Evolutionary conservation across 2,888 invertebrate species (phyloP).

Genomic region (Pediacus dermestoides): DNA sequence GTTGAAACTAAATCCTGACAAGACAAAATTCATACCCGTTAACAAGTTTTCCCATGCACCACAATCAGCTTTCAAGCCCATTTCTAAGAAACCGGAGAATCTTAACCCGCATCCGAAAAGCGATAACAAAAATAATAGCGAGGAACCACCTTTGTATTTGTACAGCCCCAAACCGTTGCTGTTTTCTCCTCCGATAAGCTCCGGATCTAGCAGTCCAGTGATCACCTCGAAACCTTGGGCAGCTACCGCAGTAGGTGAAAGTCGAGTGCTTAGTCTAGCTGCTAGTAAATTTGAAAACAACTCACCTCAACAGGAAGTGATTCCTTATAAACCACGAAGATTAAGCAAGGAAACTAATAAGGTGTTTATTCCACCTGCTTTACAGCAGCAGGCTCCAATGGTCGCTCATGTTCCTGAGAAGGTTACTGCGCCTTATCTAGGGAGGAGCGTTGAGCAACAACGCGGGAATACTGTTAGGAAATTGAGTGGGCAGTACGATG

Average conservation of each 20-base stretch:
- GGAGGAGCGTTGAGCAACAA: slow-evolving; percentile 33
- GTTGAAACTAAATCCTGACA: slow-evolving; percentile 37
- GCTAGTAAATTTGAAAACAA: slow-evolving; percentile 55
- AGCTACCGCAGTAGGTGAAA: slow-evolving; percentile 45
- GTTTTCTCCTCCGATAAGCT: slow-evolving; percentile 23
- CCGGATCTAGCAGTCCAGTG: slow-evolving; percentile 23
- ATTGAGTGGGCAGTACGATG: slow-evolving; percentile 46
- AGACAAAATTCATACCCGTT: slow-evolving; percentile 55
- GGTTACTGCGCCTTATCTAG: slow-evolving; percentile 37
- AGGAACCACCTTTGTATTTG: slow-evolving; percentile 37
- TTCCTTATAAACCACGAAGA: slow-evolving; percentile 33
- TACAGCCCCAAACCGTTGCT: slow-evolving; percentile 46
- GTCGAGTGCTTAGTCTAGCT: slow-evolving; percentile 54
- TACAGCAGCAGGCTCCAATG: no score
- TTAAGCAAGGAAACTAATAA: slow-evolving; percentile 37
- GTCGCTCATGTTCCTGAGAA: no score
- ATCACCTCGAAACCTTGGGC: slow-evolving; percentile 51
- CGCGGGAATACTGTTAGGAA: slow-evolving; percentile 42
- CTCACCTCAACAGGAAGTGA: slow-evolving; percentile 27
- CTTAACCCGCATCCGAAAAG: slow-evolving; percentile 32
- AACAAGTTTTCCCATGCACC: slow-evolving; percentile 76
- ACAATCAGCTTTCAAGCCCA: slow-evolving; percentile 71
- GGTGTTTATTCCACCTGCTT: slow-evolving; percentile 27
- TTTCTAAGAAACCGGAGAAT: slow-evolving; percentile 44
- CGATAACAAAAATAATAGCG: slow-evolving; percentile 28